Evolutionary conservation across 1,140 invertebrate genomes (phyloP).

Genomic region (Calephelis nemesis): DNA sequence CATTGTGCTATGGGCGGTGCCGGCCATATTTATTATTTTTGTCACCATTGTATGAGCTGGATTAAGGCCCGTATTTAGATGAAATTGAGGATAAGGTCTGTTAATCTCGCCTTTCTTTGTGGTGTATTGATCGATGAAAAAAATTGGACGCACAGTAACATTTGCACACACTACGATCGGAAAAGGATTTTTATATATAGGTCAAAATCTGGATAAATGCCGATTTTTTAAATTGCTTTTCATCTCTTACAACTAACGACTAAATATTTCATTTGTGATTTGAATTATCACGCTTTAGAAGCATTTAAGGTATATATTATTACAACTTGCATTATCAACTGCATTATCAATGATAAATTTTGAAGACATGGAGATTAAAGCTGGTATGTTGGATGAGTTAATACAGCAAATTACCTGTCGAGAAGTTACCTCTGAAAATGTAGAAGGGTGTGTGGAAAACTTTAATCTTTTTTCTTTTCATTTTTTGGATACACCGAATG

Average conservation of each 20-base stretch:
- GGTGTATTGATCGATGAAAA: constrained; percentile 61
- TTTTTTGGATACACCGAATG: constrained; percentile 46
- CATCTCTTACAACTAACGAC: no score
- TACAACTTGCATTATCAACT: constrained; percentile 27
- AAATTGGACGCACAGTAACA: constrained; percentile 3
- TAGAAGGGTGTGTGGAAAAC: constrained; percentile 43
- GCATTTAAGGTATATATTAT: constrained; percentile 54
- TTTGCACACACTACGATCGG: not conserved
- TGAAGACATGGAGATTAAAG: constrained; percentile 38
- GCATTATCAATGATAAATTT: constrained; percentile 47
- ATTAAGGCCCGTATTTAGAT: constrained; percentile 75
- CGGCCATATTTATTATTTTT: constrained; percentile 76
- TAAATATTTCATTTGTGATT: not conserved
- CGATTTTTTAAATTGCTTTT: no score
- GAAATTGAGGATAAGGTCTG: constrained; percentile 72
- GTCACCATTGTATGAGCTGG: constrained; percentile 66
- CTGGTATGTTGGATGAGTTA: constrained; percentile 42
- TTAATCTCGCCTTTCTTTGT: constrained; percentile 63
- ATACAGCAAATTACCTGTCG: constrained; percentile 44
- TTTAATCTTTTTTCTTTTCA: constrained; percentile 42
- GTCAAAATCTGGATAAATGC: no score
- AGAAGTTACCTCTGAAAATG: constrained; percentile 44
- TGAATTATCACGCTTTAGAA: constrained; percentile 47
- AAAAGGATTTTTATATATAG: not conserved
- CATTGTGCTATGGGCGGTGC: constrained; percentile 57